A percentile compares a stretch with the other conserved stretches of the same genome.
Evolutionary conservation across 1,140 invertebrate species (phyloP).

Genomic region (Ceratina japonica): DNA sequence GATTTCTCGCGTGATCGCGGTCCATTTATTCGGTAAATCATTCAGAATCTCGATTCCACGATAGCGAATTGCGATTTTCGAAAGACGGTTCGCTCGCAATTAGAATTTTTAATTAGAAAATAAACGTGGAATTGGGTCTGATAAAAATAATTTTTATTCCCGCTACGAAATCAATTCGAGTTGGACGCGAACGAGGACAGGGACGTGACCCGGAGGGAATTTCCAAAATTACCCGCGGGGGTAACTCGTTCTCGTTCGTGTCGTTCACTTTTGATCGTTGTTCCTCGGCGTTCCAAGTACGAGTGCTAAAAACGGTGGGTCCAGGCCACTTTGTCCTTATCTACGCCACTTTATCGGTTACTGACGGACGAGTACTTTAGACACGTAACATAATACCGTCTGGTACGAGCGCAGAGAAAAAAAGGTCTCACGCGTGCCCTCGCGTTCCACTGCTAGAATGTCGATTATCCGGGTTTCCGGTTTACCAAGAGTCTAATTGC

Average conservation of each 20-base stretch:
- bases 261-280: slow-evolving; percentile 61
- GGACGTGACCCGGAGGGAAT: slow-evolving; percentile 46
- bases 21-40: slow-evolving; percentile 19
- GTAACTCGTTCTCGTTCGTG: slow-evolving; percentile 28
- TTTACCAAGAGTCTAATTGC: neutral
- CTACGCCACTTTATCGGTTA: slow-evolving; percentile 52
- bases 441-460: neutral
- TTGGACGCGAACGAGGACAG: slow-evolving; percentile 32
- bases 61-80: neutral
- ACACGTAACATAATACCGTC: slow-evolving; percentile 2
- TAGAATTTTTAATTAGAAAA: too few species aligned
- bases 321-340: slow-evolving; percentile 50
- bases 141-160: neutral
- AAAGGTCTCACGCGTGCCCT: neutral
- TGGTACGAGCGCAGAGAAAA: neutral
- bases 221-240: slow-evolving; percentile 60
- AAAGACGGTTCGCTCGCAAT: neutral
- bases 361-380: slow-evolving; percentile 31
- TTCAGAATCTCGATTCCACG: neutral
- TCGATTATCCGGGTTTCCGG: too few species aligned
- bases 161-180: neutral
- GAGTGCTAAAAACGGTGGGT: slow-evolving; percentile 50
- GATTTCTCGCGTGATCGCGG: slow-evolving; percentile 21
- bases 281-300: neutral
- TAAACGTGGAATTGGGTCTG: too few species aligned